These are phyloP conservation scores for Morus bassanus DNA, from an alignment of 2,797 vertebrate species.

Conservation along the genomic window DNA sequence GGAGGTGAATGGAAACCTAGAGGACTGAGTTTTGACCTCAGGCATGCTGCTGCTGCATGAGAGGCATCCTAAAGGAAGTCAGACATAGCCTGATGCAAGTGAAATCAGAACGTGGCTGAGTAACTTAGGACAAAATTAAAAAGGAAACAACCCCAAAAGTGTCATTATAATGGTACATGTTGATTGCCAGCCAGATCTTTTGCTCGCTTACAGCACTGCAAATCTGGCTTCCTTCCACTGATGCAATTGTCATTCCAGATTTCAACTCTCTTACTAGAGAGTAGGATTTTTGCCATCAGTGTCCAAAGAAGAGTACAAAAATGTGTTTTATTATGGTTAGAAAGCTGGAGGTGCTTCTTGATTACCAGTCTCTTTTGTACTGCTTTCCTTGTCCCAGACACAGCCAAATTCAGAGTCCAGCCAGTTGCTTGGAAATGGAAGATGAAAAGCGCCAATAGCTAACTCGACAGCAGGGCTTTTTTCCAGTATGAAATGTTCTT, in stretches of 20 bases:
- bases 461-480: neutral
- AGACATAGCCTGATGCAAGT: neutral
- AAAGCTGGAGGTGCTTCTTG: neutral
- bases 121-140: neutral
- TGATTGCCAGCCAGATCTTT: conserved; percentile 18
- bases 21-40: neutral
- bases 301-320: conserved; percentile 12
- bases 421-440: neutral
- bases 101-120: neutral
- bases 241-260: neutral
- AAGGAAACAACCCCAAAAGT: neutral
- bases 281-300: neutral
- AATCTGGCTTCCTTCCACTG: conserved; percentile 31
- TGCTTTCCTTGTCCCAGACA: neutral
- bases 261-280: neutral
- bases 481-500: conserved; percentile 26
- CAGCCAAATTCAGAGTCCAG: neutral
- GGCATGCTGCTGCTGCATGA: neutral
- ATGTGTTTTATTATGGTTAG: neutral
- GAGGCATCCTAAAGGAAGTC: neutral
- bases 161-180: neutral
- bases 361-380: neutral
- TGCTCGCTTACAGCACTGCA: neutral
- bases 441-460: neutral
- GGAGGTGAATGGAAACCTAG: neutral